These are phyloP conservation scores for Epistrophella euchroma DNA, from an alignment of 2,888 invertebrate species.

Conservation along the genomic window DNA sequence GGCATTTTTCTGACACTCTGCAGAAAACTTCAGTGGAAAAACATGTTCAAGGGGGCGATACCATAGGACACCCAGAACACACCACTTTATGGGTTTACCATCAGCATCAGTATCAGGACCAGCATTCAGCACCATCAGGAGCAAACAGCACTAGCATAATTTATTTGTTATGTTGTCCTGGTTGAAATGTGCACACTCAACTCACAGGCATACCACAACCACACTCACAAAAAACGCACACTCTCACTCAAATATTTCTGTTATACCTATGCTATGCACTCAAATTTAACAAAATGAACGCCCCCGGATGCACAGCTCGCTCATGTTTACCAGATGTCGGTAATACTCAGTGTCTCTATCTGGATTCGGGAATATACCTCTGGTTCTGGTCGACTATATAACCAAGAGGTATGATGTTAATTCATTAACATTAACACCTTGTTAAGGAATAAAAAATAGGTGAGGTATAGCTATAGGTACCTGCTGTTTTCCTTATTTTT, in stretches of 20 bases:
- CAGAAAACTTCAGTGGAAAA: slow-evolving; percentile 55
- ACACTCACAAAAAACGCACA: background rate
- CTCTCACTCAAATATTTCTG: slow-evolving; percentile 18
- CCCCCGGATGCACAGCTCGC: slow-evolving; percentile 32
- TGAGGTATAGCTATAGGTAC: background rate
- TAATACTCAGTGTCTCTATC: background rate
- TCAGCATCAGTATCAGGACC: background rate
- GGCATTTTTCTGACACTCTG: slow-evolving; percentile 55
- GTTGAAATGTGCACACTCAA: slow-evolving; percentile 19
- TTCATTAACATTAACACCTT: slow-evolving; percentile 65
- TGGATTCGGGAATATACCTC: background rate
- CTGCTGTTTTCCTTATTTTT: background rate
- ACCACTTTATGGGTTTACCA: slow-evolving; percentile 12
- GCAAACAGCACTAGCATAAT: slow-evolving; percentile 62
- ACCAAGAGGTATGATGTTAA: slow-evolving; percentile 19
- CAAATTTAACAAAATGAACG: slow-evolving; percentile 5
- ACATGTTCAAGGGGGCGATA: slow-evolving; percentile 48
- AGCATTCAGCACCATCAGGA: slow-evolving; percentile 20
- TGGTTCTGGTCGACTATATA: slow-evolving; percentile 9
- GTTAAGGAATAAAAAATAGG: slow-evolving; percentile 32
- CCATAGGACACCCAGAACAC: slow-evolving; percentile 42
- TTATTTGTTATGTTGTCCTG: slow-evolving; percentile 66
- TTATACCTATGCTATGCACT: slow-evolving; percentile 18
- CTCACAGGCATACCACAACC: background rate
- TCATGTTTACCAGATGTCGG: slow-evolving; percentile 29